Evolutionary conservation across 2,113 vertebrate species (phyloP).

Genomic region (Cheilinus undulatus): DNA sequence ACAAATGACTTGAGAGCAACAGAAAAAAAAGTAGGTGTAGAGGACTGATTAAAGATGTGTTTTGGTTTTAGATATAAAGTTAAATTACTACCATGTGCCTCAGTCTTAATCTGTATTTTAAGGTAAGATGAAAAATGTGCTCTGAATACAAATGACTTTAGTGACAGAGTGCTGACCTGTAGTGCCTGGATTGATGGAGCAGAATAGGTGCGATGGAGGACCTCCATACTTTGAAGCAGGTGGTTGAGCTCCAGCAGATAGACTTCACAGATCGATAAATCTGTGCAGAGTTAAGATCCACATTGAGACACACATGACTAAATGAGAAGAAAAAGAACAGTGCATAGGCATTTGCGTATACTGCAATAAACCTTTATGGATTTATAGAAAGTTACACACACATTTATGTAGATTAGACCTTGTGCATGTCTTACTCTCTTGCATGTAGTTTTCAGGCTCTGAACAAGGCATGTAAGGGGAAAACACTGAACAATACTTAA

Average conservation of each 20-base stretch:
- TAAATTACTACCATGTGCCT: neutral
- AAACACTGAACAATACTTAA: neutral
- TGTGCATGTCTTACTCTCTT: neutral
- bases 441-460: neutral
- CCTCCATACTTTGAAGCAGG: constrained; percentile 95
- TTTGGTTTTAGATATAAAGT: constrained; percentile 5
- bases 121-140: neutral
- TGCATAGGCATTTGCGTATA: neutral
- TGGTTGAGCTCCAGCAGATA: constrained; percentile 94
- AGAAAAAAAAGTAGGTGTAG: neutral
- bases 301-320: neutral
- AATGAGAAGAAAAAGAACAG: neutral
- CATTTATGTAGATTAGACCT: neutral
- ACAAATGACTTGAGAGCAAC: constrained; percentile 6
- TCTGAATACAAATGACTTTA: neutral
- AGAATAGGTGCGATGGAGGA: constrained; percentile 95
- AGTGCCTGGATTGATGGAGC: constrained; percentile 95
- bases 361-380: too few relatives aligned
- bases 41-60: constrained; percentile 12
- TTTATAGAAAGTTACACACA: neutral
- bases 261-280: constrained; percentile 91
- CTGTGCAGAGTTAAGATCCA: constrained; percentile 72
- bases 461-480: too few relatives aligned
- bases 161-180: constrained; percentile 83
- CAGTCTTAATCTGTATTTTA: neutral